A percentile compares a stretch with the other conserved stretches of the same genome.
Conservation (phyloP, 35 echinoderm and acorn worm species). For the Heliocidaris erythrogramma region DNA sequence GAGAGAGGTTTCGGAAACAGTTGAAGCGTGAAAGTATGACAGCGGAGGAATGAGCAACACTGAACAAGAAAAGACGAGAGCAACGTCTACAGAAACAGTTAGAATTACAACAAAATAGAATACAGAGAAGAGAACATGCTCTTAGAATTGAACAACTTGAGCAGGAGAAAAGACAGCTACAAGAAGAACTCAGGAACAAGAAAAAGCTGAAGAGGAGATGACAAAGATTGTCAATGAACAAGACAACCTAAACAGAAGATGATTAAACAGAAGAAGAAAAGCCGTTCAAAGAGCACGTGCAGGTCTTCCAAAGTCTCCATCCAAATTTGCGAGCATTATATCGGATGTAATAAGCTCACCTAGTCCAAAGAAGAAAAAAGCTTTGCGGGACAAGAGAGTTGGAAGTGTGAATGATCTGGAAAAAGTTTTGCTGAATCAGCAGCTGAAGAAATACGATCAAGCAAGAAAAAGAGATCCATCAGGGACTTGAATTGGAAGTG, state of each 20-base stretch:
- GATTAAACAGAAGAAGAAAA: background rate
- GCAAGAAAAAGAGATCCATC: background rate
- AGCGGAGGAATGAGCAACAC: background rate
- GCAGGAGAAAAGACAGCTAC: background rate
- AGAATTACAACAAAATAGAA: background rate
- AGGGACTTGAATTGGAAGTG: background rate
- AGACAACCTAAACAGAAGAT: background rate
- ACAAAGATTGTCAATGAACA: background rate
- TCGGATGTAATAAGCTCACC: background rate
- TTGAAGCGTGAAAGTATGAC: background rate
- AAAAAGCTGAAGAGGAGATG: background rate
- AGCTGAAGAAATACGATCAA: background rate
- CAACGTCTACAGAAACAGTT: background rate
- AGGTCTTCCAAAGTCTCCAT: background rate
- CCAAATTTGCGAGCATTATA: background rate
- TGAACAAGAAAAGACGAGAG: background rate
- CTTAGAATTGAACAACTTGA: background rate
- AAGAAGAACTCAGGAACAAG: background rate
- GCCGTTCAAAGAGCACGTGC: background rate
- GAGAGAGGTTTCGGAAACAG: background rate
- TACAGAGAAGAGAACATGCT: background rate
- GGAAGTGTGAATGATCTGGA: background rate
- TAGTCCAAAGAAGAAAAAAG: background rate
- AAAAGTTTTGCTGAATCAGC: background rate
- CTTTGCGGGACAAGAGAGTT: background rate